A percentile compares a stretch with the other conserved stretches of the same genome.
phyloP scores from a whole-genome alignment of 2,113 vertebrate species.

The Sakesphorus luctuosus region DNA sequence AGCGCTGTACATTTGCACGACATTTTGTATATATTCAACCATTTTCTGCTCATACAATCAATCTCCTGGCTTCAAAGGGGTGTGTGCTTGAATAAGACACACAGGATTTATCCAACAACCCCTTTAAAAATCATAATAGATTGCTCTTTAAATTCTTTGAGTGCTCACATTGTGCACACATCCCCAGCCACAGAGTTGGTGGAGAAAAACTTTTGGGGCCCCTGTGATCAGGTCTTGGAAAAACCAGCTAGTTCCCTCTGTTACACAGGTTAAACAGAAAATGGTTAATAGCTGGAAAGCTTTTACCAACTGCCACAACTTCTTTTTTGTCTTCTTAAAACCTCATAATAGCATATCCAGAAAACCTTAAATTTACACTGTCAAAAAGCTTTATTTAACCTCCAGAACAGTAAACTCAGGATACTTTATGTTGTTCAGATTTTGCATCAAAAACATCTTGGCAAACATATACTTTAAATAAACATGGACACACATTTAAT shows the following conservation, averaged over 20 bases:
- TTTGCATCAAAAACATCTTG: background rate
- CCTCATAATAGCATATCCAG: background rate
- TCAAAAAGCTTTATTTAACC: background rate
- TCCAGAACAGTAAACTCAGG: background rate
- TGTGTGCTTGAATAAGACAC: background rate
- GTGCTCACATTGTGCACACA: background rate
- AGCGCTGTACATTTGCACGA: background rate
- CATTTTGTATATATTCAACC: background rate
- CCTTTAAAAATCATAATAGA: background rate
- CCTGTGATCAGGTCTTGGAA: background rate
- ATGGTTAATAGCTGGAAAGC: background rate
- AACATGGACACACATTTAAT: background rate
- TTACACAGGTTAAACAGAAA: background rate
- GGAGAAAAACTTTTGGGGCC: background rate
- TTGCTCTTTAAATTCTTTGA: background rate
- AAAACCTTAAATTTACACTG: background rate
- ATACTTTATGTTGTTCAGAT: background rate
- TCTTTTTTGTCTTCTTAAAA: background rate
- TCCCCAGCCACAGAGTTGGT: background rate
- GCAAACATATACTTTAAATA: background rate
- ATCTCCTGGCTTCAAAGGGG: conserved; percentile 14
- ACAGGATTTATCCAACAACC: background rate
- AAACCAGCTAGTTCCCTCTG: background rate
- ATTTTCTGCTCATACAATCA: background rate
- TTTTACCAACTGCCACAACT: background rate